phyloP scores from a whole-genome alignment of 2,888 invertebrate species.

The Drosophila phalerata region DNA sequence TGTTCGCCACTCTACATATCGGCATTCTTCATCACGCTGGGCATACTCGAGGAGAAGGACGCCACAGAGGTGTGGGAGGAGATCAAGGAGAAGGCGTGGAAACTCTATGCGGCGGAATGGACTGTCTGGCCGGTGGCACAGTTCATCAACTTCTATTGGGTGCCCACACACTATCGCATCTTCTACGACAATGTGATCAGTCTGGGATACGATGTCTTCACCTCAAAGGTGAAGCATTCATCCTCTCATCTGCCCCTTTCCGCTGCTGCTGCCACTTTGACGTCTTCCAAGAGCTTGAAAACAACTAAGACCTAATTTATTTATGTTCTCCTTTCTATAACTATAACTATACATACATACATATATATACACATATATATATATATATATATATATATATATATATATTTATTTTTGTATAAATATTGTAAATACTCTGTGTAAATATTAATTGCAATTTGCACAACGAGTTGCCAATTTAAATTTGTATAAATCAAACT shows the following conservation, averaged over 20 bases:
- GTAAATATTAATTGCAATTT: constrained; percentile 19
- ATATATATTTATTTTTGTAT: neutral
- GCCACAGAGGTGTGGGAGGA: constrained; percentile 88
- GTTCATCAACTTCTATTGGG: constrained; percentile 94
- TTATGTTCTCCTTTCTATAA: constrained; percentile 6
- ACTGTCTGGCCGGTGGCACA: constrained; percentile 97
- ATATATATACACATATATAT: too few species aligned
- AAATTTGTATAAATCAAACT: neutral
- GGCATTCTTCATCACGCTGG: constrained; percentile 92
- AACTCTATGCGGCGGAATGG: constrained; percentile 95
- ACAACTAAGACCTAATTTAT: constrained; percentile 19
- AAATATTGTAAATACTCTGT: constrained; percentile 26
- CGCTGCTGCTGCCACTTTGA: constrained; percentile 18
- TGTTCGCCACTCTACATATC: constrained; percentile 93
- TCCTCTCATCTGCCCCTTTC: constrained; percentile 38
- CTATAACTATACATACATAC: too few species aligned
- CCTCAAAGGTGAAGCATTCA: constrained; percentile 91
- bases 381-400: neutral
- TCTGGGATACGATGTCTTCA: constrained; percentile 94
- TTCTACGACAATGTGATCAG: constrained; percentile 95
- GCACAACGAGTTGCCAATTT: constrained; percentile 3
- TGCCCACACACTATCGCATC: constrained; percentile 93
- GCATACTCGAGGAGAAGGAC: constrained; percentile 89
- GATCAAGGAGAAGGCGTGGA: constrained; percentile 90
- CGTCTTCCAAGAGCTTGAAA: constrained; percentile 33